Evolutionary conservation across 2,797 vertebrate species (phyloP), one percentile per base, ranked within the genome.

Genomic region (Percopsis omiscomaycus): DNA sequence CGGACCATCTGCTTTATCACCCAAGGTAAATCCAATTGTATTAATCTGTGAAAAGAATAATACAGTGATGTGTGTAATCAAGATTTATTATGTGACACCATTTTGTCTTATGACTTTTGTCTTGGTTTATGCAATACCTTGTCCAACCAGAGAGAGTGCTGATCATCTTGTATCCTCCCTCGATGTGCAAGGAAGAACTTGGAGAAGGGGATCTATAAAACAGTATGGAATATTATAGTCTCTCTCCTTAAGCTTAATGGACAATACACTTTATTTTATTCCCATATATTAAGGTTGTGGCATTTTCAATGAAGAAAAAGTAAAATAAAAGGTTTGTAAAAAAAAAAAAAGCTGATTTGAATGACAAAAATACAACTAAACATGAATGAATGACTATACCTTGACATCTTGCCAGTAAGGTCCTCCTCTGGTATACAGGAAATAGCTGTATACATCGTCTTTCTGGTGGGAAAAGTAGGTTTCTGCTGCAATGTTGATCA

Each of bases 341-440:
- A 1, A 4, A 15, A n/a, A 15, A 9, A 28, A 4, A 28, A 29
- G 11, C 1, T 53, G 8, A 27, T 8, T 8, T 8, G 10, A 15
- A 11, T 4, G 16, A 16, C 15, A 22, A 16, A 49, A 49, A n/a
- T 3, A 6, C 14, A 46, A 46, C 22, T 22, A 22, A 22, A 22
- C 22, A 5, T 37, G 32, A 37, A 37, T 37, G 32, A 37, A 29
- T 1, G 14, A n/a, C 3, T 5, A 0, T 84, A 95, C 98, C 95
- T 95, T 95, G 63, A 99, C 89, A 8, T 98, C 96, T 73, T 99
- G 95, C 97, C 97, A 99, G 84, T 97, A 98, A 0, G 98, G 98
- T 0, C 98, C 97, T 37, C 98, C 98, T 10, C 94, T 91, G 1
- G 97, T 97, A 70, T 94, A 98, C 84, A 99, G 86, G 82, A 99